phyloP scores from a whole-genome alignment of 2,113 vertebrate genomes.

The Passer domesticus region DNA sequence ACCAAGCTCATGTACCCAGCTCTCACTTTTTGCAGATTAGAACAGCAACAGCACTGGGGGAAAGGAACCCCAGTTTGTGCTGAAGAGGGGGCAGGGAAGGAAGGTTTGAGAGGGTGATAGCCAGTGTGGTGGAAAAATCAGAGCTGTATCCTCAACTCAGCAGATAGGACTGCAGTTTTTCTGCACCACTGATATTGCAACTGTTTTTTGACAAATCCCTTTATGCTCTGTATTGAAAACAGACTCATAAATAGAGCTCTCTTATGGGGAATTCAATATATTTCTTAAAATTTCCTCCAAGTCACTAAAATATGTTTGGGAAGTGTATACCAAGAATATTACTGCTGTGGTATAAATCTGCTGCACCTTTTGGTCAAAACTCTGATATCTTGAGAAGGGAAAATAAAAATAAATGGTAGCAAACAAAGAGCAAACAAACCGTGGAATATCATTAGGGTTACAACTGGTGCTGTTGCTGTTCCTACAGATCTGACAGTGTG shows the following conservation, averaged over 20 bases:
- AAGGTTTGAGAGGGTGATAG: neutral
- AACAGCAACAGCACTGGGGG: neutral
- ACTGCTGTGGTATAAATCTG: neutral
- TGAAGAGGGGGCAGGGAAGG: neutral
- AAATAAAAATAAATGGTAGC: neutral
- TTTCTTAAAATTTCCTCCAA: conserved; percentile 41
- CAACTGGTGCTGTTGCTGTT: neutral
- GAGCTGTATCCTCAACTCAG: neutral
- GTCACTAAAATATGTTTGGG: conserved; percentile 38
- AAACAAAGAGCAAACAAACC: neutral
- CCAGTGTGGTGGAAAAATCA: neutral
- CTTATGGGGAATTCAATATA: conserved; percentile 47
- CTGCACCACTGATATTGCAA: conserved; percentile 43
- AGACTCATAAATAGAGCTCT: conserved; percentile 46
- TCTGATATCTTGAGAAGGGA: neutral
- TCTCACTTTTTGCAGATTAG: neutral
- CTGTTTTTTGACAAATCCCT: conserved; percentile 67
- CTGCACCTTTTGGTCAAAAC: neutral
- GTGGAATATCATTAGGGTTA: neutral
- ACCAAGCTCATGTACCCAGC: neutral
- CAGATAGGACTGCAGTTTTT: conserved; percentile 28
- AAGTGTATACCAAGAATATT: neutral
- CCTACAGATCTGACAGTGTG: neutral
- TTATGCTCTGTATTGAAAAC: conserved; percentile 54
- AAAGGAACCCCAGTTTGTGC: neutral